Conservation (phyloP, 2,797 vertebrate genomes). For the Thalassophryne amazonica region DNA sequence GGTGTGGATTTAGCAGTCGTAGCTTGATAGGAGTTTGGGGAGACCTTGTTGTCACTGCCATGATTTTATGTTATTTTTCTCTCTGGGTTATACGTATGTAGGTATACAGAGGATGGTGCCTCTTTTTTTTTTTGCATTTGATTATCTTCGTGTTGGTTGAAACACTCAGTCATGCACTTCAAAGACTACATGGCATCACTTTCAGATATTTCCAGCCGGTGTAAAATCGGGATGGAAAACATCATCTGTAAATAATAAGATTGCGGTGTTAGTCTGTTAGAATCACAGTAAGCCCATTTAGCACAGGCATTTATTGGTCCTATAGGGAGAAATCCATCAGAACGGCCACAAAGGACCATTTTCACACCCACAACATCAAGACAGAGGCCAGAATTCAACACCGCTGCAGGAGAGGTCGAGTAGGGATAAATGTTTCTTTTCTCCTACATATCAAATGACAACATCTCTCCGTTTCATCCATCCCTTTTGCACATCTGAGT, state of each 20-base stretch:
- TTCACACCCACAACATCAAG: constrained; percentile 17
- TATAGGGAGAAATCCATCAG: not conserved
- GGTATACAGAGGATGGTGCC: too few species aligned
- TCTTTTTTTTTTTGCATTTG: too few species aligned
- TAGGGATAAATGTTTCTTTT: not conserved
- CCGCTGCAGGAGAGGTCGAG: not conserved
- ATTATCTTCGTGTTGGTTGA: too few species aligned
- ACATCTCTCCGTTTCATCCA: constrained; percentile 19
- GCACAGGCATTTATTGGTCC: not conserved
- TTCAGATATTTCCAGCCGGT: too few species aligned
- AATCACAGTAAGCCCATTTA: not conserved
- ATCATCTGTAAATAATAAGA: not conserved
- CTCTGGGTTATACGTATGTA: too few species aligned
- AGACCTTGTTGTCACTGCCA: constrained; percentile 19
- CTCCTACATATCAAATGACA: constrained; percentile 3
- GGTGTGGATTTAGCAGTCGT: constrained; percentile 35
- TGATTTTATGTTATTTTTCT: too few species aligned
- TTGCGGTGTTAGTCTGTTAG: not conserved
- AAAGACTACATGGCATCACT: too few species aligned
- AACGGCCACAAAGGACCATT: constrained; percentile 1
- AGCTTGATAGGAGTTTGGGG: constrained; percentile 6
- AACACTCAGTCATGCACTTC: too few species aligned
- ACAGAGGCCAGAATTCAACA: constrained; percentile 36
- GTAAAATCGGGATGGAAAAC: too few species aligned
- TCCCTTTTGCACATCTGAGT: constrained; percentile 3